Percentiles rank a stretch among this genome's conserved stretches.
Conservation (phyloP, 1,140 invertebrate species). For the Pemphigus obesinymphae region DNA sequence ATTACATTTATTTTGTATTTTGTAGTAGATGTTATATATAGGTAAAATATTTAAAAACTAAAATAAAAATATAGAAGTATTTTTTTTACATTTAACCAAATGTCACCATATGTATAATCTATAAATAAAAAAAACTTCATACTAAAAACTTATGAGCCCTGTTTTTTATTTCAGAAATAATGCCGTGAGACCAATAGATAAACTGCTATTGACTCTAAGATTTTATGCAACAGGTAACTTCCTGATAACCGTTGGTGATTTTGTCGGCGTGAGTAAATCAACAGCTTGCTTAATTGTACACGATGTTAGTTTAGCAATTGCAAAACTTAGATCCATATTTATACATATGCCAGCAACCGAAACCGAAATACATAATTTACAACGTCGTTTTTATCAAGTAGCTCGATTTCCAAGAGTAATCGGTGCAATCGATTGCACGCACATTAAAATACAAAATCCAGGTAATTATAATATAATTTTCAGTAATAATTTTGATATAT, state of each 20-base stretch:
- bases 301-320: slow-evolving; percentile 46
- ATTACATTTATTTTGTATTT: no score
- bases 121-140: no score
- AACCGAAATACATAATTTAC: slow-evolving; percentile 44
- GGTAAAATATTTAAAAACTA: no score
- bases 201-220: slow-evolving; percentile 45
- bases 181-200: slow-evolving; percentile 27
- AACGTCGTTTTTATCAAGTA: slow-evolving; percentile 48
- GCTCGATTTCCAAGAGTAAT: slow-evolving; percentile 51
- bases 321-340: slow-evolving; percentile 42
- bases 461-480: slow-evolving; percentile 31
- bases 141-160: no score
- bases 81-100: no score
- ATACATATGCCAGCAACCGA: slow-evolving; percentile 46
- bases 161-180: slow-evolving; percentile 36
- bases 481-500: no score
- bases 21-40: no score
- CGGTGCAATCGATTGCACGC: slow-evolving; percentile 52
- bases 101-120: no score
- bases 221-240: slow-evolving; percentile 48
- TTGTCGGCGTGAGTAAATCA: slow-evolving; percentile 45
- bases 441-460: slow-evolving; percentile 50
- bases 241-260: slow-evolving; percentile 46
- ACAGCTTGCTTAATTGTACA: slow-evolving; percentile 46
- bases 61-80: no score